Percentiles rank a stretch among this genome's conserved stretches.
phyloP scores from a whole-genome alignment of 2,113 vertebrate species.

The Centropus bengalensis region DNA sequence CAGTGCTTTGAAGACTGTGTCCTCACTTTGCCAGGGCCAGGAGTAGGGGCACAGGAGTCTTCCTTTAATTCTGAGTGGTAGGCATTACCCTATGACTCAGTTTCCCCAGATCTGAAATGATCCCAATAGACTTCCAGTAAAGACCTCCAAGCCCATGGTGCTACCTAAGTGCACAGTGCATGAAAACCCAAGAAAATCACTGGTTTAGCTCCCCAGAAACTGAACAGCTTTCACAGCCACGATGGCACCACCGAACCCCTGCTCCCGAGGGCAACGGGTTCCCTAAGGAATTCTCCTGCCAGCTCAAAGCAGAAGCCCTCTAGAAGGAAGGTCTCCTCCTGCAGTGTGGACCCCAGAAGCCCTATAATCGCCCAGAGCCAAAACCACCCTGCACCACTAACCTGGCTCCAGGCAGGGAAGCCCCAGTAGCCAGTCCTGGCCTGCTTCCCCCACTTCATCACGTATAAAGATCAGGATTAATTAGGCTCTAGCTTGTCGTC shows the following conservation, averaged over 20 bases:
- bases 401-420: not conserved
- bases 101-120: not conserved
- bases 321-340: not conserved
- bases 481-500: not conserved
- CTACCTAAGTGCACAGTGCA: not conserved
- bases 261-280: not conserved
- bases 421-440: not conserved
- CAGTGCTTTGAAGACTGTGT: not conserved
- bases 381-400: not conserved
- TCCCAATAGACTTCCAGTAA: not conserved
- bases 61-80: not conserved
- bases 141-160: not conserved
- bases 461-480: slow-evolving; percentile 30
- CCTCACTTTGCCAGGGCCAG: not conserved
- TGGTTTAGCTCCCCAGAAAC: not conserved
- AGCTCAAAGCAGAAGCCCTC: not conserved
- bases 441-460: not conserved
- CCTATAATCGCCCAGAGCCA: not conserved
- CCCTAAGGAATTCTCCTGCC: not conserved
- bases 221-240: not conserved
- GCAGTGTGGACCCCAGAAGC: not conserved
- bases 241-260: rapidly evolving
- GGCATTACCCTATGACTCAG: not conserved
- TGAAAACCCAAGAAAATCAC: not conserved
- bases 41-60: not conserved